Base-by-base conservation (phyloP, 2,888 invertebrate genomes). In the Zhengitettix transpicula region DNA sequence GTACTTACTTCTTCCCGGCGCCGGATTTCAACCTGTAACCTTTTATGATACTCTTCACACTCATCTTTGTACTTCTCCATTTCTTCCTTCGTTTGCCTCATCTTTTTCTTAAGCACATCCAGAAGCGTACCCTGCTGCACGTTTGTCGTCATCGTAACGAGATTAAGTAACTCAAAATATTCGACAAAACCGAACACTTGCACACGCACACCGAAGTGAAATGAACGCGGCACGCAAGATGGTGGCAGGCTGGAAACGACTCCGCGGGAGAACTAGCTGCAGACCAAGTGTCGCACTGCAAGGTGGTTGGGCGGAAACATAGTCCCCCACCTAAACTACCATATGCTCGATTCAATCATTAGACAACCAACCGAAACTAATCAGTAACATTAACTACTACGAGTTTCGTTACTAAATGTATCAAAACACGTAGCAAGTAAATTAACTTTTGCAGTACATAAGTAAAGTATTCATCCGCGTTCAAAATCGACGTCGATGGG, bases 91-190 rank as follows among this genome's bases (percentile, higher is more conserved):
- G 96, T 92, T 78, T 94, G 93, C 69, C 94, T 85, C 97, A 98
- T 98, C 85, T 98, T 99, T 84, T 96, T 95, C 84, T 98, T 98
- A 72, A 98, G 84, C 72, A 95, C 93, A 78, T 96, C 95, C 76
- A 98, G 81, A 70, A 97, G 86, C 72, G 90, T 88, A 73, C 92
- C 92, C 81, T 93, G 92, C 76, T 87, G 87, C 79, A 89, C 85
- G 77, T 85, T 89, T 74, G 89, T 83, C 80, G 89, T 87, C 89
- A 89, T 91, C 79, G 75, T 81, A 58, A 59, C 42, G 11, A 14
- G 16, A 40, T 28, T 28, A 28, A 28, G 28, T 28, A 28, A 28
- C 28, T 28, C 28, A 28, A 28, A 28, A 28, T 28, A 28, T 42
- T 55, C 55, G 56, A 64, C 59, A 57, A 40, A 52, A 53, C 56